Percentiles rank a stretch among this genome's conserved stretches.
phyloP scores from a whole-genome alignment of 2,797 vertebrate genomes.

The Balearica regulorum region DNA sequence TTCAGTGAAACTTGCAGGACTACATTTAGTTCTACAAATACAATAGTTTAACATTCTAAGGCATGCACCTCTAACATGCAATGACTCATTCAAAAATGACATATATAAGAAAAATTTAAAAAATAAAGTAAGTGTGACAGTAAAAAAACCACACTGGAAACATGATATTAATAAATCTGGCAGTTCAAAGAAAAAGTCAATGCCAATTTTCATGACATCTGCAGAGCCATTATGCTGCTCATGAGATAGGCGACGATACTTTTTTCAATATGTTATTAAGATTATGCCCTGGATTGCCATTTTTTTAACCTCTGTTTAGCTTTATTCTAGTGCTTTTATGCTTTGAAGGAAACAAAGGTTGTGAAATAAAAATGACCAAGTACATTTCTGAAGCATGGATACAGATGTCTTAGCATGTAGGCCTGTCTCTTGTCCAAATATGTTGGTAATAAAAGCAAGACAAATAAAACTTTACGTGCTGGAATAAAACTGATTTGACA shows the following conservation, averaged over 20 bases:
- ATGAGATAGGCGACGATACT: accelerated
- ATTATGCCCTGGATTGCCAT: background rate
- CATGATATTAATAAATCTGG: background rate
- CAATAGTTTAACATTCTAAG: background rate
- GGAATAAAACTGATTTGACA: conserved; percentile 7
- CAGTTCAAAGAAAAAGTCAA: background rate
- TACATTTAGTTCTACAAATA: background rate
- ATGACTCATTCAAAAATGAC: background rate
- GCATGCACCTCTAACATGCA: accelerated
- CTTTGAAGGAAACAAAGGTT: background rate
- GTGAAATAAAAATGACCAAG: background rate
- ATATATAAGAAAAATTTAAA: background rate
- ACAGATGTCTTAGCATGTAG: background rate
- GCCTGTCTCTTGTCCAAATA: background rate
- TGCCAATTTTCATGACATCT: background rate
- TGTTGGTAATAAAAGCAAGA: background rate
- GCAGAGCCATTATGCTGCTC: background rate
- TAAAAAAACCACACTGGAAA: background rate
- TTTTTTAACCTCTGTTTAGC: background rate
- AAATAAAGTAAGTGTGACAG: background rate
- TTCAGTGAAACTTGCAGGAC: background rate
- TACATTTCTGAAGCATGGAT: background rate
- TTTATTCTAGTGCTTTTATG: background rate
- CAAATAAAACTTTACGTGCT: background rate
- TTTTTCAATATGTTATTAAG: background rate